Evolutionary conservation across 2,888 invertebrate species (phyloP).

Genomic region (Zhuqinia jingwanae): DNA sequence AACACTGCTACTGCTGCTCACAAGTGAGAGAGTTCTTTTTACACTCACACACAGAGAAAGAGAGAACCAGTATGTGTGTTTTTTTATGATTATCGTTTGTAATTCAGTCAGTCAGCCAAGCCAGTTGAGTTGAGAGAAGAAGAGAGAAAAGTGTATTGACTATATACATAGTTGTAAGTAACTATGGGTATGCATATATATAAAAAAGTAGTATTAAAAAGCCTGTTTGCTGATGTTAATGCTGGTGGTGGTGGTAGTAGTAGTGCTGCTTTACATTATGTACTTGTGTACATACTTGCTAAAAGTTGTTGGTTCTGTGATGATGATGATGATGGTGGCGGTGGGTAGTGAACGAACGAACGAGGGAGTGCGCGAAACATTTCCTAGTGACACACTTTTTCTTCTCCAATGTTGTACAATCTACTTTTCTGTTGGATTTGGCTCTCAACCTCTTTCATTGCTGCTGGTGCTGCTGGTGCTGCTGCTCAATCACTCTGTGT

Average conservation of each 20-base stretch:
- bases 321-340: constrained; percentile 51
- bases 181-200: not conserved
- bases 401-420: constrained; percentile 61
- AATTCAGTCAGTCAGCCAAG: constrained; percentile 38
- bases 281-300: constrained; percentile 13
- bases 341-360: constrained; percentile 54
- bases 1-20: no score
- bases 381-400: constrained; percentile 80
- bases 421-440: constrained; percentile 50
- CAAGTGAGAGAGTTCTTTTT: not conserved
- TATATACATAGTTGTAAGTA: not conserved
- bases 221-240: constrained; percentile 66
- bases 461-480: no score
- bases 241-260: not conserved
- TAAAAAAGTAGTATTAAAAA: constrained; percentile 50
- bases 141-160: not conserved
- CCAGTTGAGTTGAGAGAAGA: not conserved
- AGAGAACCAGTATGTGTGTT: constrained; percentile 34
- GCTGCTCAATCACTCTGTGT: constrained; percentile 1
- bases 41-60: not conserved
- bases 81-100: constrained; percentile 51
- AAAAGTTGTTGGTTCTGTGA: constrained; percentile 34
- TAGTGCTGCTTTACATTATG: constrained; percentile 39
- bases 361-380: constrained; percentile 77
- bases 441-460: no score